A percentile compares a stretch with the other conserved stretches of the same genome.
These are phyloP conservation scores for Anthonomus grandis DNA, from an alignment of 1,140 invertebrate genomes.

Conservation along the genomic window DNA sequence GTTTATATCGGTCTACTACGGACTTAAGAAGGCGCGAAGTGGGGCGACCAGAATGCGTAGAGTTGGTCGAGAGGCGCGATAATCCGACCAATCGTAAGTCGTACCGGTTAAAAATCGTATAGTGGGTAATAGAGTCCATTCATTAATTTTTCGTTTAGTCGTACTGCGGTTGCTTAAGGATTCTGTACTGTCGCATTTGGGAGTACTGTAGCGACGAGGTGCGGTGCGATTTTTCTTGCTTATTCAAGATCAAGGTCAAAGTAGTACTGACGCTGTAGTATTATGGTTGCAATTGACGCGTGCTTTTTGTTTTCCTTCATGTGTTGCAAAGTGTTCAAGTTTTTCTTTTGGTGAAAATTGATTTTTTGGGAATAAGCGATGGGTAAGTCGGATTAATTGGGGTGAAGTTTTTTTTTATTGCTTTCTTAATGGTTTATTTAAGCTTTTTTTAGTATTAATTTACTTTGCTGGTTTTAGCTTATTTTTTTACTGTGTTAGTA, in stretches of 20 bases:
- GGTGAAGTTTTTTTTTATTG: no score
- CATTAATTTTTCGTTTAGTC: constrained; percentile 33
- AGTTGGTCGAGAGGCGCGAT: constrained; percentile 37
- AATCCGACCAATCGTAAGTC: constrained; percentile 28
- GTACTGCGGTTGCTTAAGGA: constrained; percentile 9
- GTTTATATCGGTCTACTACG: constrained; percentile 40
- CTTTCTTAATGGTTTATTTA: no score
- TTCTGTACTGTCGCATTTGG: constrained; percentile 15
- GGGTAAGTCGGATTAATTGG: no score
- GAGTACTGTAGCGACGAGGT: constrained; percentile 9
- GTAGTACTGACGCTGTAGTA: constrained; percentile 13
- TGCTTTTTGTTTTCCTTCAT: no score
- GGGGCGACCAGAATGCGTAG: constrained; percentile 27
- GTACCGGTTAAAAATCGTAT: constrained; percentile 11
- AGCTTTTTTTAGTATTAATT: no score
- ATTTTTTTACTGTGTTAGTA: no score
- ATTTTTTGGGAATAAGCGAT: no score
- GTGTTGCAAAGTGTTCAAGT: no score
- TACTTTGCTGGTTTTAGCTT: no score
- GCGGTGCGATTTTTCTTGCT: not conserved
- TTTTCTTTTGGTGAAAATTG: no score
- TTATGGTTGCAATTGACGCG: no score
- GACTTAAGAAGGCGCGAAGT: constrained; percentile 30
- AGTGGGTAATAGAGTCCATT: constrained; percentile 36
- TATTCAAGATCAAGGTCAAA: constrained; percentile 30